These are phyloP conservation scores for Microcebus griseorufus DNA, from an alignment of 2,113 vertebrate species.

Conservation along the genomic window DNA sequence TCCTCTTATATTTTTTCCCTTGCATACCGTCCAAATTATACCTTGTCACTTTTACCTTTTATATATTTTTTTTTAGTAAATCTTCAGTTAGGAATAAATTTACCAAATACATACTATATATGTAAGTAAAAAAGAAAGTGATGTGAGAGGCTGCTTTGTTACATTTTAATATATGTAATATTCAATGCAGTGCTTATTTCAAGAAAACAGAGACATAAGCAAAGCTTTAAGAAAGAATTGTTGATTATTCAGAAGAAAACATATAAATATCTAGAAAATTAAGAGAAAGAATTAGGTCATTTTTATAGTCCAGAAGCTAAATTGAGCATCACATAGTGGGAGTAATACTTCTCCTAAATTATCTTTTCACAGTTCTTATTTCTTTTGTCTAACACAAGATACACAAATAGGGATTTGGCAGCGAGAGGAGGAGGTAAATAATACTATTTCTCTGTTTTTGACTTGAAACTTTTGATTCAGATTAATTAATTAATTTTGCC, in stretches of 20 bases:
- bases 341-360: background rate
- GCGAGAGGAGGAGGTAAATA: background rate
- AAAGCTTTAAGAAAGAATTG: background rate
- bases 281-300: background rate
- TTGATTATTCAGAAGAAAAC: background rate
- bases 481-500: background rate
- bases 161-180: background rate
- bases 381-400: background rate
- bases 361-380: background rate
- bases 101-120: background rate
- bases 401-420: background rate
- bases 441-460: background rate
- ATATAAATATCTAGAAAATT: slow-evolving; percentile 13
- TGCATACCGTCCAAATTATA: background rate
- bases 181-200: background rate
- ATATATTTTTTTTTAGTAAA: background rate
- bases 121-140: background rate
- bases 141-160: background rate
- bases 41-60: background rate
- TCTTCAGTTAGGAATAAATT: background rate
- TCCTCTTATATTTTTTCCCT: background rate
- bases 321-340: background rate
- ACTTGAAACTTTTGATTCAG: background rate
- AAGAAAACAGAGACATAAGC: background rate
- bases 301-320: background rate